Percentiles rank a stretch among this genome's conserved stretches.
Evolutionary conservation across 2,888 invertebrate genomes (phyloP).

Genomic region (Ischnus inquisitorius): DNA sequence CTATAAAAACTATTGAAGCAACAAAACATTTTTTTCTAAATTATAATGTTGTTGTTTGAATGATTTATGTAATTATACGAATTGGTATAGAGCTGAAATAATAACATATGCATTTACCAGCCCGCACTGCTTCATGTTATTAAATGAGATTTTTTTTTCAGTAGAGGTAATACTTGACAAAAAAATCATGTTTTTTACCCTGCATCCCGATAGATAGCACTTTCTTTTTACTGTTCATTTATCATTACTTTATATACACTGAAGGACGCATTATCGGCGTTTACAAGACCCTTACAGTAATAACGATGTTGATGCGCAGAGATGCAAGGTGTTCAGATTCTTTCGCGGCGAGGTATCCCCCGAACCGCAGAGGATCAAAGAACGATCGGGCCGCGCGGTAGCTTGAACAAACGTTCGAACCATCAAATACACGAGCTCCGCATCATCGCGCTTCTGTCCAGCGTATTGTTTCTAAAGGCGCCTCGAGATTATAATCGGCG

Average conservation of each 20-base stretch:
- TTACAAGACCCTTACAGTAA: conserved; percentile 25
- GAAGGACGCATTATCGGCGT: conserved; percentile 22
- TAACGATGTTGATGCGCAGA: conserved; percentile 29
- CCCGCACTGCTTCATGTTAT: too few species aligned
- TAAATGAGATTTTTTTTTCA: too few species aligned
- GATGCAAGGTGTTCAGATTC: conserved; percentile 43
- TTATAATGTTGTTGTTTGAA: too few species aligned
- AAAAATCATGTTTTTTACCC: neutral
- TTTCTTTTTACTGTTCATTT: conserved; percentile 27
- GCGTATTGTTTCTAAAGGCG: conserved; percentile 31
- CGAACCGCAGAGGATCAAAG: conserved; percentile 52
- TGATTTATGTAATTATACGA: too few species aligned
- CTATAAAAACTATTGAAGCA: too few species aligned
- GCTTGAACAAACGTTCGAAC: conserved; percentile 56
- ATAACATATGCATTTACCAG: too few species aligned
- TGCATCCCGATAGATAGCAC: neutral
- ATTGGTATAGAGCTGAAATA: too few species aligned
- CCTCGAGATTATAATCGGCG: conserved; percentile 40
- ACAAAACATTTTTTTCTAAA: too few species aligned
- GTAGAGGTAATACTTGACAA: neutral
- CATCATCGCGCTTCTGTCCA: conserved; percentile 53
- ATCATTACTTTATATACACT: conserved; percentile 33
- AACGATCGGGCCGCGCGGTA: conserved; percentile 51
- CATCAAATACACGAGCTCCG: conserved; percentile 32
- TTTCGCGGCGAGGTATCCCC: neutral